Conservation (phyloP, 2,888 invertebrate genomes). For the Meteorus colon region DNA sequence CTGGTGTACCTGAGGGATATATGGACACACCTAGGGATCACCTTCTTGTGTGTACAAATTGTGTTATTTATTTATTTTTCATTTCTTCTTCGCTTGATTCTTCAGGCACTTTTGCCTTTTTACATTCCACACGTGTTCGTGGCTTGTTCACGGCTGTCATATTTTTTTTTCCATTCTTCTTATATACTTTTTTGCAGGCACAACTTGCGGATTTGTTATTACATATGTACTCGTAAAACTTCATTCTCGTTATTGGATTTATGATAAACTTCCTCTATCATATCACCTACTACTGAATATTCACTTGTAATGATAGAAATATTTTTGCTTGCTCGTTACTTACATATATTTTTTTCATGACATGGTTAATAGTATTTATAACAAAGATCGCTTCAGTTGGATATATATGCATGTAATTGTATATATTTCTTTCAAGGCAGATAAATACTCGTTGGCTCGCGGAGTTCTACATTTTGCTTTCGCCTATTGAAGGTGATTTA, state of each 20-base stretch:
- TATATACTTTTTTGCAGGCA: conserved; percentile 6
- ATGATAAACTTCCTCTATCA: conserved; percentile 2
- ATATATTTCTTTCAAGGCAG: background rate
- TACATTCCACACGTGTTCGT: conserved; percentile 9
- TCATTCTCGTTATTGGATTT: conserved; percentile 2
- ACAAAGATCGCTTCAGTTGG: background rate
- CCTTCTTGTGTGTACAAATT: background rate
- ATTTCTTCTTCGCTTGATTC: conserved; percentile 5
- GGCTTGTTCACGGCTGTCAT: background rate
- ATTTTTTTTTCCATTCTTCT: conserved; percentile 5
- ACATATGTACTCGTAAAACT: conserved; percentile 12
- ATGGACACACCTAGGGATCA: conserved; percentile 4
- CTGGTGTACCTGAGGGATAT: background rate
- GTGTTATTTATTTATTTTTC: background rate
- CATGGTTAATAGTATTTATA: background rate
- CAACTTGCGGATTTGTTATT: conserved; percentile 14
- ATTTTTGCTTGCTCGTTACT: background rate
- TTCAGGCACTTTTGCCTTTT: background rate
- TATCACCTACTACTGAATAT: background rate
- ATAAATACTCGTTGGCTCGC: background rate
- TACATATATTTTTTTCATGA: background rate
- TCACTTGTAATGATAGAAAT: background rate
- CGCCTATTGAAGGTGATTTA: conserved; percentile 1
- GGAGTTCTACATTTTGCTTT: conserved; percentile 2
- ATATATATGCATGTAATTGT: background rate